Base-by-base conservation (phyloP, 1,140 invertebrate species). In the Drosophila aff. region DNA sequence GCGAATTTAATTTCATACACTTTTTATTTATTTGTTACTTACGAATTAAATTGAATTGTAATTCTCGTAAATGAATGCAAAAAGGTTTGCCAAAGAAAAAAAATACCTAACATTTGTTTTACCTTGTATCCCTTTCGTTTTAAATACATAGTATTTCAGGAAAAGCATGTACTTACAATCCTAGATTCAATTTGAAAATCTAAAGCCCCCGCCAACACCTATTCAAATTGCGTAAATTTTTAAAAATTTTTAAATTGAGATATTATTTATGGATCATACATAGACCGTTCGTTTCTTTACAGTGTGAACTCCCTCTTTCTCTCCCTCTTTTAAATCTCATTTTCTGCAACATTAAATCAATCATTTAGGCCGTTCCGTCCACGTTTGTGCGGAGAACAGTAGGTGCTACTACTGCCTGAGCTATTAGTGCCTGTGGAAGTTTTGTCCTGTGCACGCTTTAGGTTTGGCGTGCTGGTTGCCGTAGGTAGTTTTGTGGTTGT, bases 391-490 rank as follows among this genome's bases (percentile, higher is more conserved):
- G 85, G 85, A 9, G 71, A 78, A 53, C 75, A 60, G 33, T 49
- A 73, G 0, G 67, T 43, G 1, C 23, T 23, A 23, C 53, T 43
- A 50, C 38, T 60, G 11, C 65, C 65, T 7, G 40, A 49, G 47
- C 65, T 79, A 7, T 36, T 72, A 7, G 33, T 58, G 16, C 44
- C 59, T 16, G 15, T 36, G 28, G 73, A 31, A 13, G 65, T 46
- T 44, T 85, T 90, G 9, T 90, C 85, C 31, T 90, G 85, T 9
- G 46, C 15, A 1, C 85, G 79, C 26, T 90, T 90, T 15, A 91
- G 52, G 49, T 41, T 82, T 15, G 40, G 57, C 9, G 69, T 36
- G 47, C 49, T 76, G 11, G 71, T 26, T 2, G 86, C 55, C 5
- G 68, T 38, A 43, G 82, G 85, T 8, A 79, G 47, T 47, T 90